Base-by-base conservation (phyloP, 2,113 vertebrate genomes). In the Erinaceus europaeus region DNA sequence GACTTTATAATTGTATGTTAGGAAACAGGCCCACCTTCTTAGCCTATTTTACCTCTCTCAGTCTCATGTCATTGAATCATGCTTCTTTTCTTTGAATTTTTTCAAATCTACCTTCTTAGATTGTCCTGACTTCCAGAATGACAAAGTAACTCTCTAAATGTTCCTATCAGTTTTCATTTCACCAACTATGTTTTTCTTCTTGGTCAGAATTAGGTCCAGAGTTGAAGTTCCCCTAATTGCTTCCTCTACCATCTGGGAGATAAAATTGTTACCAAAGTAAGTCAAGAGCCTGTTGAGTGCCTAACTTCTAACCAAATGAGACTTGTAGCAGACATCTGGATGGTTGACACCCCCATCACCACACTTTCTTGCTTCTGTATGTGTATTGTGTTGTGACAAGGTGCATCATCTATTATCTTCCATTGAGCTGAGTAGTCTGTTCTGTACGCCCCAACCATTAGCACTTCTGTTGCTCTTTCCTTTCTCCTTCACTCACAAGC, bases 221-320 rank as follows among this genome's bases (percentile, higher is more conserved):
- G 95, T 95, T 95, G 95, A 95, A 95, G 95, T 95, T 93, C 95
- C 95, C 95, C 91, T 95, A 95, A 95, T 95, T 95, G 95, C 94
- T 95, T 95, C 95, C 88, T 95, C 95, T 95, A 94, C 95, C 94
- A 95, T 95, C 94, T 94, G 95, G 94, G 94, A 94, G 95, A 95
- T 95, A 95, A 94, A 94, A 95, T 95, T 95, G 85, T 92, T 95
- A 92, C 94, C 94, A 92, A 94, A 95, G 95, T 94, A 95, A 95
- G 95, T 95, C 94, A 94, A 94, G 91, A 92, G 74, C 65, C 84
- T 89, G 78, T 91, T 0, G 50, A 67, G 91, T 89, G 84, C 92
- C 50, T 85, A 85, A 52, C 78, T 93, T 95, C 74, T 95, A 94
- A 94, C 73, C 91, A 95, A 90, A 71, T 67, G 79, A 95, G 90